A percentile compares a stretch with the other conserved stretches of the same genome.
Conservation (phyloP, 2,888 invertebrate genomes). For the Drosophila meridiana region DNA sequence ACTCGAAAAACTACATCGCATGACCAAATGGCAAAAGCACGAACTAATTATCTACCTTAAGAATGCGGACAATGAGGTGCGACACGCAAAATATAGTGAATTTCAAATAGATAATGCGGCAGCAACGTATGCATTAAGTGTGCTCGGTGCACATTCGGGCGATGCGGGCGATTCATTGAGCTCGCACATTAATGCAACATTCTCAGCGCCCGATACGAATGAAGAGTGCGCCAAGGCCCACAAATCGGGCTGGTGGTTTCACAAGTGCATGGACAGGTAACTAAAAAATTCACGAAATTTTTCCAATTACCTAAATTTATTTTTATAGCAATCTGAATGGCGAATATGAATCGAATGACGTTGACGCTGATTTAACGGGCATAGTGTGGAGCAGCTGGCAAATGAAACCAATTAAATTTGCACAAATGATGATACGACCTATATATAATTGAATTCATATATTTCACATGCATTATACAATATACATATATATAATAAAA, state of each 20-base stretch:
- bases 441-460: not conserved
- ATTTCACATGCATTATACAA: not conserved
- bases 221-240: conserved; percentile 89
- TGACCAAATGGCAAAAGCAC: conserved; percentile 79
- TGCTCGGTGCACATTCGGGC: conserved; percentile 88
- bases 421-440: conserved; percentile 86
- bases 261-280: conserved; percentile 88
- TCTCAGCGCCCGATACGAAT: conserved; percentile 88
- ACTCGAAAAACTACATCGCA: conserved; percentile 87
- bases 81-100: conserved; percentile 87
- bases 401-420: conserved; percentile 87
- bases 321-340: conserved; percentile 88
- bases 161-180: conserved; percentile 88
- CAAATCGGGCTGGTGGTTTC: conserved; percentile 91
- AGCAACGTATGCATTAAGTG: conserved; percentile 88
- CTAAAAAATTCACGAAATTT: not conserved
- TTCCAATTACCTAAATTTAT: not conserved
- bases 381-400: conserved; percentile 87
- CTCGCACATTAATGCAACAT: conserved; percentile 89
- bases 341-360: conserved; percentile 84
- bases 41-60: conserved; percentile 88
- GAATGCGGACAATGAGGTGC: conserved; percentile 86
- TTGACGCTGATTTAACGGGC: conserved; percentile 64
- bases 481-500: not conserved
- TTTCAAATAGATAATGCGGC: conserved; percentile 88